These are phyloP conservation scores for Antitype chi DNA, from an alignment of 2,888 invertebrate species.

Conservation along the genomic window DNA sequence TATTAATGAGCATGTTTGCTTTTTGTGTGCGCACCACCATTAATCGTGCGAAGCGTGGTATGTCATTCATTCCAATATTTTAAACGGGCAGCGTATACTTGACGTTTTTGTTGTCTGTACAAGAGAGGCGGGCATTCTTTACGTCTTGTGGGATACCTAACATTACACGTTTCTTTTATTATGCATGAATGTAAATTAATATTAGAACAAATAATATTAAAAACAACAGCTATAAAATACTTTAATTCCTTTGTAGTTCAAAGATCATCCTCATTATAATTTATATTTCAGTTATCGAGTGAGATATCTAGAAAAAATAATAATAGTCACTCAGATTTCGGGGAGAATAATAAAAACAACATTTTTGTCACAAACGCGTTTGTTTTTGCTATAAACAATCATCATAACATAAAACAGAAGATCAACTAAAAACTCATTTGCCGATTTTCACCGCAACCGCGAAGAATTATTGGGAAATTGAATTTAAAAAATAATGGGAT, in stretches of 20 bases:
- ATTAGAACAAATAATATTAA: constrained; percentile 43
- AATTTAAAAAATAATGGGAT: constrained; percentile 60
- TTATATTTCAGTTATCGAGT: constrained; percentile 46
- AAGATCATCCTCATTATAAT: constrained; percentile 51
- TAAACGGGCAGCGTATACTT: constrained; percentile 84
- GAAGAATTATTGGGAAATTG: constrained; percentile 6
- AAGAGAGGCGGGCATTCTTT: constrained; percentile 84
- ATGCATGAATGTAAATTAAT: constrained; percentile 45
- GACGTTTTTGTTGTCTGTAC: constrained; percentile 88
- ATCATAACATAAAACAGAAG: constrained; percentile 53
- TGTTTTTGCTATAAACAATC: constrained; percentile 47
- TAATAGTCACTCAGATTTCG: constrained; percentile 22
- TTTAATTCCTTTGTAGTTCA: constrained; percentile 50
- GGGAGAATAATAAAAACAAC: constrained; percentile 37
- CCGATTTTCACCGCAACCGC: constrained; percentile 62
- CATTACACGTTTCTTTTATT: constrained; percentile 69
- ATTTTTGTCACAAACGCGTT: constrained; percentile 43
- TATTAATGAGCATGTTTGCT: constrained; percentile 90
- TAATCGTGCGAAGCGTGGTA: constrained; percentile 90
- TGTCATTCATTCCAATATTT: constrained; percentile 91
- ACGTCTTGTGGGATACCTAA: constrained; percentile 75
- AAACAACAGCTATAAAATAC: constrained; percentile 30
- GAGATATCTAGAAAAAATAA: constrained; percentile 24
- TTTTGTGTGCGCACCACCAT: constrained; percentile 88
- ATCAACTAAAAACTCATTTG: constrained; percentile 64